Evolutionary conservation across 2,113 vertebrate genomes (phyloP).

Genomic region (Phylloscopus whistleri): DNA sequence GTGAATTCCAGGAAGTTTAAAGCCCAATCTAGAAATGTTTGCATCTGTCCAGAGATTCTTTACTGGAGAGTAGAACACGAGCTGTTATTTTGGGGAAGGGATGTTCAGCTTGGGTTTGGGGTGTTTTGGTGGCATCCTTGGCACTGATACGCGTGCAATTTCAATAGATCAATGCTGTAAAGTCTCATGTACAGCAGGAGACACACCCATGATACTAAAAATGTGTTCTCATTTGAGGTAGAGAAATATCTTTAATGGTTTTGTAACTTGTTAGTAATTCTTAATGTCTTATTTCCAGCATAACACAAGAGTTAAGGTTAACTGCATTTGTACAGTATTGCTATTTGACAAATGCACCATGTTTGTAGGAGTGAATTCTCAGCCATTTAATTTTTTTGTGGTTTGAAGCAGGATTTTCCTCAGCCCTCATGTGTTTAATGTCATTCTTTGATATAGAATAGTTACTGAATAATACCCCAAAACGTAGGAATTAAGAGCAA

Average conservation of each 20-base stretch:
- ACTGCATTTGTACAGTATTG: neutral
- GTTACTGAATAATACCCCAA: neutral
- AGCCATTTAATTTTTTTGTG: neutral
- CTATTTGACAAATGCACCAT: neutral
- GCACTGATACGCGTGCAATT: neutral
- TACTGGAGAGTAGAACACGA: neutral
- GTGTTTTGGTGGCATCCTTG: rapidly evolving
- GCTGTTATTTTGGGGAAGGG: neutral
- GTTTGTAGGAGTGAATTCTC: neutral
- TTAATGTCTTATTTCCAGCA: neutral
- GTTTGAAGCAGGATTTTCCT: neutral
- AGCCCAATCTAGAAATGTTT: neutral
- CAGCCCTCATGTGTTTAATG: neutral
- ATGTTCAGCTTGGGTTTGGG: neutral
- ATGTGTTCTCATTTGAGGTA: neutral
- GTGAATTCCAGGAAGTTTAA: neutral
- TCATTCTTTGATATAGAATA: neutral
- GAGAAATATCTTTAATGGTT: neutral
- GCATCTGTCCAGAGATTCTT: neutral
- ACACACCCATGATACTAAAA: neutral
- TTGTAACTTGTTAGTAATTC: neutral
- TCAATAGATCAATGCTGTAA: neutral
- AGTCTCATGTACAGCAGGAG: neutral
- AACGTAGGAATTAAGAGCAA: neutral
- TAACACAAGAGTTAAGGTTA: neutral